These are phyloP conservation scores for Tachina lurida DNA, from an alignment of 2,888 invertebrate genomes.

Conservation along the genomic window DNA sequence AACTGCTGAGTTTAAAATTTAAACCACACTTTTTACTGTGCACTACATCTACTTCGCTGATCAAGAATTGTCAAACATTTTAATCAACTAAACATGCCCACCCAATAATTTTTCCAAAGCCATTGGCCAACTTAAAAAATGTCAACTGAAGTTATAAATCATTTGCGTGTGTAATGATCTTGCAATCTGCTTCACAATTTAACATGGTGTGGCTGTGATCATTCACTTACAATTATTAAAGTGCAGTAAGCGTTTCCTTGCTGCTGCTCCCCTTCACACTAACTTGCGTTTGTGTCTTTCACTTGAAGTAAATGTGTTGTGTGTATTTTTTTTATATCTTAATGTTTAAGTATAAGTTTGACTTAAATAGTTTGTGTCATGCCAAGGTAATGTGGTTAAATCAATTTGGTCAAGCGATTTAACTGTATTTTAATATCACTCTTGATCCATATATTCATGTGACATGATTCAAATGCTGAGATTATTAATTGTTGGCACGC, in stretches of 20 bases:
- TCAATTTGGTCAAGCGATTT: slow-evolving; percentile 47
- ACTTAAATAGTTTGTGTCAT: slow-evolving; percentile 49
- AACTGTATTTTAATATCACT: slow-evolving; percentile 46
- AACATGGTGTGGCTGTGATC: slow-evolving; percentile 44
- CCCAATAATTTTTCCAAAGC: neutral
- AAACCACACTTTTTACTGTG: too few relatives aligned
- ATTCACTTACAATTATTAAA: slow-evolving; percentile 39
- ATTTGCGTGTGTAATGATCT: slow-evolving; percentile 64
- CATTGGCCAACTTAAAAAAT: slow-evolving; percentile 35
- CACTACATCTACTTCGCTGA: too few relatives aligned
- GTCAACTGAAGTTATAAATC: slow-evolving; percentile 62
- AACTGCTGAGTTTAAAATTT: too few relatives aligned
- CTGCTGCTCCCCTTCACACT: neutral
- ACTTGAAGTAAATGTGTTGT: neutral
- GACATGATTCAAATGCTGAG: slow-evolving; percentile 34
- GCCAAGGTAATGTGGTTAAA: slow-evolving; percentile 61
- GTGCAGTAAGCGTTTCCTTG: neutral
- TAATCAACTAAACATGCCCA: slow-evolving; percentile 9
- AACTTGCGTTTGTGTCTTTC: neutral
- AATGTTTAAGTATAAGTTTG: slow-evolving; percentile 17
- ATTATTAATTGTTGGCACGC: slow-evolving; percentile 56
- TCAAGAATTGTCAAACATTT: neutral
- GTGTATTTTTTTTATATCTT: neutral
- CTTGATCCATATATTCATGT: slow-evolving; percentile 52
- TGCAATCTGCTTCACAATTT: slow-evolving; percentile 50